A percentile compares a stretch with the other conserved stretches of the same genome.
Evolutionary conservation across 2,888 invertebrate genomes (phyloP).

Genomic region (Chaitophorus viminalis): DNA sequence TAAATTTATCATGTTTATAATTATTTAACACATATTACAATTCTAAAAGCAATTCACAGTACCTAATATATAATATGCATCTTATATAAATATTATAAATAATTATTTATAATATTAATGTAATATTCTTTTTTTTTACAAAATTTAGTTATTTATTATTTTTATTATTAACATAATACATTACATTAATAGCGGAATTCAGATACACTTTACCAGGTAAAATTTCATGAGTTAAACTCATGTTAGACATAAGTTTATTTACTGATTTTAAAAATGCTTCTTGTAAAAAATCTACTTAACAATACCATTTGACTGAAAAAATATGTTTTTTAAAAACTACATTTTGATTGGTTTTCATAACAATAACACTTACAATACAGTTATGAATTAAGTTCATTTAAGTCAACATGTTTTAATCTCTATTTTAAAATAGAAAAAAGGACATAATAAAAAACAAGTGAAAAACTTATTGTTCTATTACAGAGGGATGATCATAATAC

Average conservation of each 20-base stretch:
- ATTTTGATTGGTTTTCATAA: background rate
- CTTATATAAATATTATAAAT: background rate
- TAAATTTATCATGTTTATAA: background rate
- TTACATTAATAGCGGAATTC: background rate
- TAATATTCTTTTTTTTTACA: background rate
- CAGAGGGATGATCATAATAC: background rate
- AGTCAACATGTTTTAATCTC: background rate
- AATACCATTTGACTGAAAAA: background rate
- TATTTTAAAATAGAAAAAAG: background rate
- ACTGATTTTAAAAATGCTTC: background rate
- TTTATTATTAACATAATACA: background rate
- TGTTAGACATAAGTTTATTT: background rate
- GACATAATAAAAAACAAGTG: background rate
- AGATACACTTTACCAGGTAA: too few relatives aligned
- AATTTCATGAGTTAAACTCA: background rate
- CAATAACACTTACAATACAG: background rate
- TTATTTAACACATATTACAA: background rate
- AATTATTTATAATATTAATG: conserved; percentile 6
- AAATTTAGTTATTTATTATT: background rate
- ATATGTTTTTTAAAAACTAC: background rate
- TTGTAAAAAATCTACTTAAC: too few relatives aligned
- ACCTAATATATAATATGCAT: background rate
- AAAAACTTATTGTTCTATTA: background rate
- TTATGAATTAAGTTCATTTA: background rate
- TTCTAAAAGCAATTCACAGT: conserved; percentile 1